Base-by-base conservation (phyloP, 1,140 invertebrate species). In the Luehdorfia chinensis region DNA sequence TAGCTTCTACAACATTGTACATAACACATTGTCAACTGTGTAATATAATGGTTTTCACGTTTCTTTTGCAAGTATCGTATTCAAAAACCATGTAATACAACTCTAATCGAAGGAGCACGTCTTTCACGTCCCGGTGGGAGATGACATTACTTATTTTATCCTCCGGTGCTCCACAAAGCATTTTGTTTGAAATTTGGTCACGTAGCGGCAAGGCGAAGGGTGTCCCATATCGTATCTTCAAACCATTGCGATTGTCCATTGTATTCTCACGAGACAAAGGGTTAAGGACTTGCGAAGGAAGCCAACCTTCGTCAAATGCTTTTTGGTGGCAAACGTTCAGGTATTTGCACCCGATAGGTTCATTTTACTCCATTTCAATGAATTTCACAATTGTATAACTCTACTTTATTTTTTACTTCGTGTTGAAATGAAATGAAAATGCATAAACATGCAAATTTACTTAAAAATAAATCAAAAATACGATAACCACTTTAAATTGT, bases 161-260 rank as follows among this genome's bases (percentile, higher is more conserved):
- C 56, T 68, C 67, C 67, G 52, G 58, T 59, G 62, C 62, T 57
- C 55, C 61, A 69, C 77, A 78, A 79, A 81, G 77, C 75, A 79
- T 79, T 81, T 77, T 69, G 67, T 69, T 70, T 59, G 68, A 80
- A 84, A 78, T 84, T 84, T 80, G 72, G 76, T 84, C 77, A 84
- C 80, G 80, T 84, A 75, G 55, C 52, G 58, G 44, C 34, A 33
- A 61, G 52, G 60, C 55, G 63, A 65, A 66, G 71, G 75, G 70
- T 74, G 69, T 78, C 74, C 75, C 66, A 73, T 84, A 77, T 80
- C 77, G 72, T 67, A 68, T 81, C 72, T 78, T 65, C 60, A 61
- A 72, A 66, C 69, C 71, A 79, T 77, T 73, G 70, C 74, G 72
- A 84, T 74, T 75, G 80, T 77, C 80, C 72, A 78, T 80, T 84